These are phyloP conservation scores for Dermolepida albohirtum DNA, from an alignment of 2,888 invertebrate species.

Conservation along the genomic window DNA sequence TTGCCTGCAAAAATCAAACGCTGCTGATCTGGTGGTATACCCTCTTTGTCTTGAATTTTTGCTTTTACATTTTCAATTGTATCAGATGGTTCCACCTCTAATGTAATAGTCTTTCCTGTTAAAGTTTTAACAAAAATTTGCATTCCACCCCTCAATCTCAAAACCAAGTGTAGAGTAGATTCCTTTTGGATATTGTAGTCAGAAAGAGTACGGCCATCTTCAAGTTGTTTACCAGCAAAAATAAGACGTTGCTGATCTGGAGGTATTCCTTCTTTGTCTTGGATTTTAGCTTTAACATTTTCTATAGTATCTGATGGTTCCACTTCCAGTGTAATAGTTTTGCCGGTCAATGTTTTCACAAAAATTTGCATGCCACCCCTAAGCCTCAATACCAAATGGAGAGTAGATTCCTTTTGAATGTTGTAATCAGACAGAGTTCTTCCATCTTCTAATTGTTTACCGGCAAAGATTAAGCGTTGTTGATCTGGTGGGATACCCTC, in stretches of 20 bases:
- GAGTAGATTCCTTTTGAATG: conserved; percentile 94
- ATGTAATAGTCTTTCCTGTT: conserved; percentile 71
- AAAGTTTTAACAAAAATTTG: conserved; percentile 74
- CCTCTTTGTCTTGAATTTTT: conserved; percentile 69
- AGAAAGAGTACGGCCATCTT: conserved; percentile 74
- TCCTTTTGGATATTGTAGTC: conserved; percentile 77
- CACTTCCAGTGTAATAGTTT: conserved; percentile 70
- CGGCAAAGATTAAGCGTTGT: conserved; percentile 74
- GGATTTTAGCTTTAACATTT: conserved; percentile 71
- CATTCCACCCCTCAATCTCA: conserved; percentile 76
- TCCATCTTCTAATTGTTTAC: conserved; percentile 69
- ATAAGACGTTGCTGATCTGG: conserved; percentile 74
- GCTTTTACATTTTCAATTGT: conserved; percentile 73
- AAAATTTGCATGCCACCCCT: conserved; percentile 86
- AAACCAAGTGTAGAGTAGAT: conserved; percentile 70
- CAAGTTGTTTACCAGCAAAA: conserved; percentile 76
- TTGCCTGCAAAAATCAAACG: conserved; percentile 75
- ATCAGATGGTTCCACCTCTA: conserved; percentile 72
- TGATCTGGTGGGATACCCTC: conserved; percentile 72
- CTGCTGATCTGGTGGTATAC: conserved; percentile 73
- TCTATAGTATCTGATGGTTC: conserved; percentile 73
- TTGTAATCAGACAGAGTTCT: conserved; percentile 83
- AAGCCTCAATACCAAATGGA: conserved; percentile 93
- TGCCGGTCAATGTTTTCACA: conserved; percentile 71
- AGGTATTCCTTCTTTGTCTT: conserved; percentile 70